Percentiles rank a stretch among this genome's conserved stretches.
phyloP scores from a whole-genome alignment of 1,140 invertebrate genomes.

The Tetraneura akinire region DNA sequence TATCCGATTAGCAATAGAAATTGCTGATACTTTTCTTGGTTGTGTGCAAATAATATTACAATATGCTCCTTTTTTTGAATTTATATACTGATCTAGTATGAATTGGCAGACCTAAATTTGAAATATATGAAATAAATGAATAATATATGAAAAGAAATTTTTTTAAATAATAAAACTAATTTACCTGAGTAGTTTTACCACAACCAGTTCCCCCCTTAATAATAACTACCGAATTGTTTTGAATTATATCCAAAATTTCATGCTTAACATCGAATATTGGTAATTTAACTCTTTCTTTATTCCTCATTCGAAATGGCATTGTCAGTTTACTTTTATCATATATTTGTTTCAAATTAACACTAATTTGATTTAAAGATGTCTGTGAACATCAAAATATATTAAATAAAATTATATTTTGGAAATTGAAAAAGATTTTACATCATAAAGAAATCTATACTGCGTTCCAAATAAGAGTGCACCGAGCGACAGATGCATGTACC shows the following conservation, averaged over 20 bases:
- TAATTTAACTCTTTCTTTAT: slow-evolving; percentile 65
- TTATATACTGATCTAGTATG: slow-evolving; percentile 92
- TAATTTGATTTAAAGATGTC: slow-evolving; percentile 6
- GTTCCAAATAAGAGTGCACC: no score
- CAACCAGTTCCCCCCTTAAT: slow-evolving; percentile 80
- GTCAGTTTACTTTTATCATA: background rate
- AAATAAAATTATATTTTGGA: no score
- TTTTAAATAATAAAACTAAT: background rate
- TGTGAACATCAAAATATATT: background rate
- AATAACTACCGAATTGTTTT: slow-evolving; percentile 69
- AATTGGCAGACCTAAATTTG: slow-evolving; percentile 83
- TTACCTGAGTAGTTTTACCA: no score
- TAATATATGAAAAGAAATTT: background rate
- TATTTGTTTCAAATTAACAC: background rate
- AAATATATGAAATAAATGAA: no score
- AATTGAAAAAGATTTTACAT: no score
- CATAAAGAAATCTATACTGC: no score
- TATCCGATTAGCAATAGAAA: slow-evolving; percentile 90
- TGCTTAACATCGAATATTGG: slow-evolving; percentile 76
- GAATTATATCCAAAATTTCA: slow-evolving; percentile 79
- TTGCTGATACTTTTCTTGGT: slow-evolving; percentile 89
- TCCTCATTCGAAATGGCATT: background rate
- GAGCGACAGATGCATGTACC: no score
- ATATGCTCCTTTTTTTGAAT: slow-evolving; percentile 76
- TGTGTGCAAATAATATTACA: slow-evolving; percentile 91